These are phyloP conservation scores for Andrena cerasifolii DNA, from an alignment of 1,140 invertebrate genomes.

Conservation along the genomic window DNA sequence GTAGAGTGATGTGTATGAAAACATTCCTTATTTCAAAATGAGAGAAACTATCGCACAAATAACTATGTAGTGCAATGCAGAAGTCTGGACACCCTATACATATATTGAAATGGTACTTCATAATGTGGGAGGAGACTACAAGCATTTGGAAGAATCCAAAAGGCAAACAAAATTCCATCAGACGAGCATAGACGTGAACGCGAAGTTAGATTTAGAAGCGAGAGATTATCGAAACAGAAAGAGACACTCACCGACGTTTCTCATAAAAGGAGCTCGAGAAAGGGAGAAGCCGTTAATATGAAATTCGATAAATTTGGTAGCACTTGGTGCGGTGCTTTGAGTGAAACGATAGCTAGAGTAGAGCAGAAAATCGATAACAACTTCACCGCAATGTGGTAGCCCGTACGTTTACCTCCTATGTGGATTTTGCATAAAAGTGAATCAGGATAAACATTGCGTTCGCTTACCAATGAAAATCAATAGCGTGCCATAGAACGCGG, in stretches of 20 bases:
- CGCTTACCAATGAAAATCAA: constrained; percentile 32
- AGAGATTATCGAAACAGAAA: not conserved
- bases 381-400: constrained; percentile 39
- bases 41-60: too few relatives aligned
- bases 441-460: not conserved
- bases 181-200: not conserved
- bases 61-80: too few relatives aligned
- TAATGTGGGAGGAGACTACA: too few relatives aligned
- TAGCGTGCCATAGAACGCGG: not conserved
- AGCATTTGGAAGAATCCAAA: not conserved
- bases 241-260: not conserved
- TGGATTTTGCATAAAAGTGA: not conserved
- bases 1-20: too few relatives aligned
- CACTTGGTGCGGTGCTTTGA: not conserved
- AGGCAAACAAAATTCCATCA: not conserved
- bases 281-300: not conserved
- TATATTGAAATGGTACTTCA: too few relatives aligned
- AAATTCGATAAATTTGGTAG: not conserved
- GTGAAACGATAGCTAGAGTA: constrained; percentile 24
- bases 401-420: not conserved
- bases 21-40: too few relatives aligned
- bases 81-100: too few relatives aligned
- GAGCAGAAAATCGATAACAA: constrained; percentile 57
- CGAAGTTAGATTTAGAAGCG: not conserved
- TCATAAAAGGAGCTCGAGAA: not conserved